Evolutionary conservation across 2,888 invertebrate genomes (phyloP).

Genomic region (Polydesmus complanatus): DNA sequence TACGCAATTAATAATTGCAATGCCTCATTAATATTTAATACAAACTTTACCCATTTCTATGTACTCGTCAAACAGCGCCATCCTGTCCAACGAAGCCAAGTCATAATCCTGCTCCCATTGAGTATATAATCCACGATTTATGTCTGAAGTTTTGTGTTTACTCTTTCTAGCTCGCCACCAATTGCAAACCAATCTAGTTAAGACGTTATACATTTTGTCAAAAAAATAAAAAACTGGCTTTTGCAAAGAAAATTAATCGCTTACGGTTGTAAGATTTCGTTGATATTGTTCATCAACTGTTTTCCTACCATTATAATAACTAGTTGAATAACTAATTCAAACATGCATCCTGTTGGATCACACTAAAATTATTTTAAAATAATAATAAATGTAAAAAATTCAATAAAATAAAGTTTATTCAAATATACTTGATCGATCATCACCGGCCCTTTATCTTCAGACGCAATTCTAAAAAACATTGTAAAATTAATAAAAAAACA

Average conservation of each 20-base stretch:
- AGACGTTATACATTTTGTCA: conserved; percentile 2
- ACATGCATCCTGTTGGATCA: conserved; percentile 83
- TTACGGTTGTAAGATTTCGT: conserved; percentile 79
- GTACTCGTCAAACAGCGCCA: conserved; percentile 91
- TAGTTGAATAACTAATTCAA: conserved; percentile 77
- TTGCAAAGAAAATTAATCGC: conserved; percentile 33
- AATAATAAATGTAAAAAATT: too few relatives aligned
- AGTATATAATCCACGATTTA: conserved; percentile 33
- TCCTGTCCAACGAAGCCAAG: conserved; percentile 70
- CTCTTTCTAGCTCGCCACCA: conserved; percentile 78
- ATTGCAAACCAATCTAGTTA: conserved; percentile 50
- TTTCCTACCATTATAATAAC: conserved; percentile 93
- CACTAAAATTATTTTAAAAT: conserved; percentile 34
- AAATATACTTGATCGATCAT: conserved; percentile 7
- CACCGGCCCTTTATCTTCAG: conserved; percentile 3
- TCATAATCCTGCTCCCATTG: conserved; percentile 91
- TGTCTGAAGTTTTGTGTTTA: conserved; percentile 45
- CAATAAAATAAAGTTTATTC: neutral
- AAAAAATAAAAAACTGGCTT: conserved; percentile 13
- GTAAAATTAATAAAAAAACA: neutral
- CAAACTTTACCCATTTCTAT: conserved; percentile 89
- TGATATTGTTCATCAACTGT: conserved; percentile 80
- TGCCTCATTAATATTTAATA: neutral
- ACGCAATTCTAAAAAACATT: neutral
- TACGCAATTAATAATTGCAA: neutral